phyloP scores from a whole-genome alignment of 2,888 invertebrate genomes.

The Strigamia crassipes region DNA sequence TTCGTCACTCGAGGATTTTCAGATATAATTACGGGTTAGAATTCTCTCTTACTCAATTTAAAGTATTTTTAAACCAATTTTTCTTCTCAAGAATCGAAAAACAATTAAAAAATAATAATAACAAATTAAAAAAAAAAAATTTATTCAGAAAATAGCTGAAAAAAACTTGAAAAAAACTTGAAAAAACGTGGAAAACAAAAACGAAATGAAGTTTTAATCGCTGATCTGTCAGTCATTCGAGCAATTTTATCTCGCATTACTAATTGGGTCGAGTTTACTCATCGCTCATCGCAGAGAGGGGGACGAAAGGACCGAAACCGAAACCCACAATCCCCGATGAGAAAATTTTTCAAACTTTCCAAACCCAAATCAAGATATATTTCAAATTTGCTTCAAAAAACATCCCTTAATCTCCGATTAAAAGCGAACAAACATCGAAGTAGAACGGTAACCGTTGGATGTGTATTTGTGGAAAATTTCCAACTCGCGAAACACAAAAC shows the following conservation, averaged over 20 bases:
- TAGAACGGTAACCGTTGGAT: not conserved
- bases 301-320: not conserved
- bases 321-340: not conserved
- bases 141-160: not conserved
- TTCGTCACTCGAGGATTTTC: conserved; percentile 9
- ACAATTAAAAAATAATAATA: too few species aligned
- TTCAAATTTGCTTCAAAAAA: too few species aligned
- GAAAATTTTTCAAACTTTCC: not conserved
- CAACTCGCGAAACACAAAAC: not conserved
- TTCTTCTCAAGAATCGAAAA: too few species aligned
- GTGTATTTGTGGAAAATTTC: not conserved
- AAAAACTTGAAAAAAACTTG: too few species aligned
- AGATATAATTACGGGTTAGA: not conserved
- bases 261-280: not conserved
- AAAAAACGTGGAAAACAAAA: not conserved
- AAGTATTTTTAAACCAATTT: not conserved
- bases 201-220: not conserved
- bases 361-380: not conserved
- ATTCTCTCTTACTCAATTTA: not conserved
- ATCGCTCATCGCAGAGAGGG: not conserved
- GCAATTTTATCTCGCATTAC: not conserved
- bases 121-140: not conserved
- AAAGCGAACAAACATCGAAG: not conserved
- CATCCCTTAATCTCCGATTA: too few species aligned
- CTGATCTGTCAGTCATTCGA: too few species aligned